phyloP scores from a whole-genome alignment of 1,140 invertebrate genomes.

The Brachionus plicatilis region DNA sequence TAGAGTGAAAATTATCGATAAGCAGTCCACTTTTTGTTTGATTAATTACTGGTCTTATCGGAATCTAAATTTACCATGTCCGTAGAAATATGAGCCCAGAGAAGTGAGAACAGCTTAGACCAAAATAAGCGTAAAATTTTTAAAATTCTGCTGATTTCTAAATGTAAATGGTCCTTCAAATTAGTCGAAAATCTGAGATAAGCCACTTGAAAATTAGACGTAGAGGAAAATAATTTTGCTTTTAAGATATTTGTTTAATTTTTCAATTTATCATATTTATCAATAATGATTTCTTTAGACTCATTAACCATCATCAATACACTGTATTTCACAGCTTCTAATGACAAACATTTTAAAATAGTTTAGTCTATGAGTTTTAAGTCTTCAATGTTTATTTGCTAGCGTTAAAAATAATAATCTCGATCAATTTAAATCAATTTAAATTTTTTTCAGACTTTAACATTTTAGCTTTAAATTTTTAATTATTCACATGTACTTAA shows the following conservation, averaged over 20 bases:
- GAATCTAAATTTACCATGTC: constrained; percentile 28
- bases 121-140: constrained; percentile 15
- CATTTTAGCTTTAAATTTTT: background rate
- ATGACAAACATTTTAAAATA: background rate
- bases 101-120: background rate
- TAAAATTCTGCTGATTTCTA: constrained; percentile 10
- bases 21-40: background rate
- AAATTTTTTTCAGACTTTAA: background rate
- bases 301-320: background rate
- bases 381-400: background rate
- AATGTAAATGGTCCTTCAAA: constrained; percentile 25
- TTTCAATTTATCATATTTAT: background rate
- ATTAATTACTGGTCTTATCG: constrained; percentile 22
- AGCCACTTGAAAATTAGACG: constrained; percentile 5
- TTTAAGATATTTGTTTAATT: constrained; percentile 22
- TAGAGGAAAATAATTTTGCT: constrained; percentile 5
- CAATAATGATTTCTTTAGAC: background rate
- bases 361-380: background rate
- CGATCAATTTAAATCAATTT: background rate
- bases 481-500: background rate
- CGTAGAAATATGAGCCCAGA: background rate
- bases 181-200: background rate
- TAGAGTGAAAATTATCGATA: background rate
- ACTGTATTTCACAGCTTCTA: background rate
- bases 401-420: background rate